phyloP scores from a whole-genome alignment of 2,888 invertebrate species.

The Altica lythri region DNA sequence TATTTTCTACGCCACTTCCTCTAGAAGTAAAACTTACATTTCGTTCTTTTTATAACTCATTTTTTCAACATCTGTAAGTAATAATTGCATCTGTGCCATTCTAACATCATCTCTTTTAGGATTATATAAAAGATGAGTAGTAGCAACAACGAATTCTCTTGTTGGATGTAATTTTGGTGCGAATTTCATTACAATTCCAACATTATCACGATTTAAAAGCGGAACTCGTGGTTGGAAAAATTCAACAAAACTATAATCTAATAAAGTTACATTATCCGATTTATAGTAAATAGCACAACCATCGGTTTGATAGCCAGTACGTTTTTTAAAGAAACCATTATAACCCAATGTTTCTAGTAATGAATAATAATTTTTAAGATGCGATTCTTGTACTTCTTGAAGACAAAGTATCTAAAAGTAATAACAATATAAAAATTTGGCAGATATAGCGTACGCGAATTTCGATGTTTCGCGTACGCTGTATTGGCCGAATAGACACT shows the following conservation, averaged over 20 bases:
- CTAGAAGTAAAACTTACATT: conserved; percentile 24
- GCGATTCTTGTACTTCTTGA: conserved; percentile 88
- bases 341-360: conserved; percentile 64
- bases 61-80: conserved; percentile 84
- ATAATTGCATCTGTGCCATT: conserved; percentile 81
- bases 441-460: conserved; percentile 7
- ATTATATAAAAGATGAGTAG: conserved; percentile 94
- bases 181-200: conserved; percentile 81
- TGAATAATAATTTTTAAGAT: conserved; percentile 63
- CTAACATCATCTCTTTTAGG: conserved; percentile 87
- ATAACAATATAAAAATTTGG: conserved; percentile 2
- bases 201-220: conserved; percentile 82
- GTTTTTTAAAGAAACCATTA: conserved; percentile 77
- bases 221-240: conserved; percentile 66
- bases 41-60: conserved; percentile 62
- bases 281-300: conserved; percentile 91
- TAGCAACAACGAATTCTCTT: conserved; percentile 76
- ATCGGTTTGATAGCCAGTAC: conserved; percentile 80
- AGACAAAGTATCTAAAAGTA: conserved; percentile 76
- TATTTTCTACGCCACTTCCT: not conserved
- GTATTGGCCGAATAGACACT: too few species aligned
- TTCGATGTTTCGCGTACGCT: too few species aligned
- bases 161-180: conserved; percentile 59
- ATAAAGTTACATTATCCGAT: conserved; percentile 66
- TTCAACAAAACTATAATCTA: conserved; percentile 73